A percentile compares a stretch with the other conserved stretches of the same genome.
Conservation (phyloP, 2,113 vertebrate species). For the Nothobranchius kuhntae region DNA sequence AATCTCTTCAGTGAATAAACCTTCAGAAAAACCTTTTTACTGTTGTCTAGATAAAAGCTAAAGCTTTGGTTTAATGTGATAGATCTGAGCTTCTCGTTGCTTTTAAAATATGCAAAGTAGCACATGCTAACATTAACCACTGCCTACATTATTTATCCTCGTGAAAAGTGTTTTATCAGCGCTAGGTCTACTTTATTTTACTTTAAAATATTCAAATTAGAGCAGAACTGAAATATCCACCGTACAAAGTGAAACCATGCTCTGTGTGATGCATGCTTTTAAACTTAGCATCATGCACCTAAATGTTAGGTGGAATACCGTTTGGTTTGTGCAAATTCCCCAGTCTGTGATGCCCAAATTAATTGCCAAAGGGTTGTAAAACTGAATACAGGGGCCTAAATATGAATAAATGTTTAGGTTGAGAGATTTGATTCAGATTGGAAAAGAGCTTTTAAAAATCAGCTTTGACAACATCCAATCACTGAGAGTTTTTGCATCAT, state of each 20-base stretch:
- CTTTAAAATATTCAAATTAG: conserved; percentile 73
- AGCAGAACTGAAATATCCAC: conserved; percentile 47
- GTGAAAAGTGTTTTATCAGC: conserved; percentile 74
- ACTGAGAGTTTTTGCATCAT: too few relatives aligned
- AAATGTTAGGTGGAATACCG: conserved; percentile 42
- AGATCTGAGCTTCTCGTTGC: conserved; percentile 52
- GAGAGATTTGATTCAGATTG: too few relatives aligned
- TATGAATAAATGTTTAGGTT: too few relatives aligned
- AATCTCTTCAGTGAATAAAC: conserved; percentile 52
- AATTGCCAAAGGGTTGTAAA: conserved; percentile 11
- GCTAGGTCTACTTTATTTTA: conserved; percentile 60
- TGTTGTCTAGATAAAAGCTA: conserved; percentile 50
- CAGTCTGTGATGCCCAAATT: conserved; percentile 22
- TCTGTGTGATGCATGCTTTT: conserved; percentile 51
- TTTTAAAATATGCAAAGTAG: conserved; percentile 80
- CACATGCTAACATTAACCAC: conserved; percentile 70
- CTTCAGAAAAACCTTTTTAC: conserved; percentile 60
- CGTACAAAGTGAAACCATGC: conserved; percentile 23
- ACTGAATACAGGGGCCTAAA: too few relatives aligned
- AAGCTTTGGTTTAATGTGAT: conserved; percentile 64
- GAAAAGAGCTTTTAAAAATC: too few relatives aligned
- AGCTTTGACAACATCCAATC: too few relatives aligned
- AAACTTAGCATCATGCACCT: conserved; percentile 31
- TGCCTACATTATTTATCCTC: conserved; percentile 75
- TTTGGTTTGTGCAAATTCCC: conserved; percentile 38